These are phyloP conservation scores for Thamnaconus septentrionalis DNA, from an alignment of 2,113 vertebrate species.

Conservation along the genomic window DNA sequence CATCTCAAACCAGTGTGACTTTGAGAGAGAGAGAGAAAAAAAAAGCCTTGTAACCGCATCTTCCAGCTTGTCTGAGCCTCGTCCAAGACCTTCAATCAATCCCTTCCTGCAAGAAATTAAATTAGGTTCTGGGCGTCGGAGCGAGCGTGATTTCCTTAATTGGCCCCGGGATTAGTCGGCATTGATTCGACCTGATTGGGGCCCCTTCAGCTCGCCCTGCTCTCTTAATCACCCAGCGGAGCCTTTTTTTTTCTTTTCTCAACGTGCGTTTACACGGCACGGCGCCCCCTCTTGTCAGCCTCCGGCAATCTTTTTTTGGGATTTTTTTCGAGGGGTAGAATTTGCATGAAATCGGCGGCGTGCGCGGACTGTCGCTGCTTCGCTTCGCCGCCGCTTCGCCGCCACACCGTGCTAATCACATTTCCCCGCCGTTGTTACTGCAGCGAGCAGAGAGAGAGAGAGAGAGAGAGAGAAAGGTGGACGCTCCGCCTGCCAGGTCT, in stretches of 20 bases:
- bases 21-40: neutral
- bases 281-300: conserved; percentile 17
- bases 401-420: conserved; percentile 25
- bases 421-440: conserved; percentile 36
- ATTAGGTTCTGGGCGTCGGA: conserved; percentile 51
- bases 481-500: conserved; percentile 22
- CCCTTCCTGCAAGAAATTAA: conserved; percentile 53
- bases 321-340: neutral
- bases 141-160: conserved; percentile 51
- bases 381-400: neutral
- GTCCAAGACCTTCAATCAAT: conserved; percentile 59
- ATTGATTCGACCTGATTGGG: conserved; percentile 70
- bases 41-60: conserved; percentile 31
- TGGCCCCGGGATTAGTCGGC: conserved; percentile 63
- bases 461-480: neutral
- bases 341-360: conserved; percentile 45
- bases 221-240: conserved; percentile 54
- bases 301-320: conserved; percentile 1
- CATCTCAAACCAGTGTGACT: too few species aligned
- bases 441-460: conserved; percentile 25
- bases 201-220: conserved; percentile 36
- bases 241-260: conserved; percentile 14
- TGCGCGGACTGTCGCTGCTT: neutral
- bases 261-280: conserved; percentile 35
- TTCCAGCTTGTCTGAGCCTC: conserved; percentile 24